Evolutionary conservation across 2,113 vertebrate genomes (phyloP), one percentile per base, ranked within the genome.

Genomic region (Melospiza melodia): DNA sequence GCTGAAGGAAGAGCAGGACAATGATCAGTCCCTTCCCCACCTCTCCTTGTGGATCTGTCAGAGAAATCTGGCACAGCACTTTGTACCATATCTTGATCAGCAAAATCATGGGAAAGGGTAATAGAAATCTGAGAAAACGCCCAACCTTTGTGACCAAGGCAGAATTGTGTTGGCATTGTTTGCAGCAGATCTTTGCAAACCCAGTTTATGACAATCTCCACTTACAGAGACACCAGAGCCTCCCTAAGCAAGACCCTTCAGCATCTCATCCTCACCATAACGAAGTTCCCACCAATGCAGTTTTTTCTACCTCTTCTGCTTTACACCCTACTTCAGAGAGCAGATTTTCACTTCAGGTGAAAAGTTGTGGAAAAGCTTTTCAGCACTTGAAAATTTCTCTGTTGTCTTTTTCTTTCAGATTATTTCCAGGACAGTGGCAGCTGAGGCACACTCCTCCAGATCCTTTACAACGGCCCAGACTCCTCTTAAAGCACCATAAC

Each of bases 1-100:
- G 65, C 99, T 99, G 97, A 58, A 96, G 95, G 30, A 75, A 94
- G 22, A 92, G 43, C 72, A 33, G 2, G 16, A 92, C 68, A 94
- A 37, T 1, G 12, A 69, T 73, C 74, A 93, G 11, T 7, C 12
- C n/a, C n/a, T 15, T 46, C 39, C 21, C 54, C 55, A 58, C 22
- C 39, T 33, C 24, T n/a, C 21, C 30, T 30, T 6, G 2, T 0
- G 2, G 31, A 51, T 7, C 5, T 49, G n/a, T 44, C 80, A 82
- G 25, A 49, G 2, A 58, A 31, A 58, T 9, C n/a, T 5, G 25
- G n/a, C 7, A 59, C 19, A 73, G 15, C 2, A 4, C 25, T 69
- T 66, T 1, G 2, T 12, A 43, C 18, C 7, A 3, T 0, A 62
- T 15, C n/a, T 24, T 33, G 18, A 35, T 23, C 51, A 87, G 80